Evolutionary conservation across 2,797 vertebrate genomes (phyloP).

Genomic region (Pampus argenteus): DNA sequence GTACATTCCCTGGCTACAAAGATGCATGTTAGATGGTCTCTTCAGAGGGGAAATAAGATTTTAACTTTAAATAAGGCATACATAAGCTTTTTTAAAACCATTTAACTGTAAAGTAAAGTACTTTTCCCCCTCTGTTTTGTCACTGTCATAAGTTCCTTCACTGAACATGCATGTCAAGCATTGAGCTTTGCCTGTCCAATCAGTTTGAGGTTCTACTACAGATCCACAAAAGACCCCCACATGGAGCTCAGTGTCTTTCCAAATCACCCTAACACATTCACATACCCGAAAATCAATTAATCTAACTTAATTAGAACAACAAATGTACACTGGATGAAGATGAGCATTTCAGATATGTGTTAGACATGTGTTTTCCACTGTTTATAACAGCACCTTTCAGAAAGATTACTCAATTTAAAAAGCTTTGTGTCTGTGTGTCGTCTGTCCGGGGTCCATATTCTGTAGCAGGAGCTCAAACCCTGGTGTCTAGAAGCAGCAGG

Average conservation of each 20-base stretch:
- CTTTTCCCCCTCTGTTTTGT: conserved; percentile 35
- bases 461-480: conserved; percentile 98
- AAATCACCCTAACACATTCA: conserved; percentile 29
- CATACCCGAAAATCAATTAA: neutral
- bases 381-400: neutral
- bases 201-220: conserved; percentile 98
- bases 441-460: conserved; percentile 60
- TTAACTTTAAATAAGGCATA: conserved; percentile 21
- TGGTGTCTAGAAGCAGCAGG: conserved; percentile 94
- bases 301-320: conserved; percentile 14
- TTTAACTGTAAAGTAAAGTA: conserved; percentile 40
- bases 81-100: neutral
- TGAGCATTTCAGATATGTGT: conserved; percentile 21
- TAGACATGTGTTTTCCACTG: conserved; percentile 16
- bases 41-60: conserved; percentile 46
- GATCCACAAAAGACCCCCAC: conserved; percentile 71
- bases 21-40: conserved; percentile 23
- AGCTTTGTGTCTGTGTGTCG: conserved; percentile 10
- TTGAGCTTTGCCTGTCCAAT: conserved; percentile 92
- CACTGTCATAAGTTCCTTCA: conserved; percentile 49
- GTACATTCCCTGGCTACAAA: conserved; percentile 52
- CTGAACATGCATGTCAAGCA: conserved; percentile 95
- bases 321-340: conserved; percentile 34
- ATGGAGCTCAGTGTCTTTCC: conserved; percentile 28
- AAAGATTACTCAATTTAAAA: conserved; percentile 6